phyloP scores from a whole-genome alignment of 2,888 invertebrate genomes.

The Brenthis hecate region DNA sequence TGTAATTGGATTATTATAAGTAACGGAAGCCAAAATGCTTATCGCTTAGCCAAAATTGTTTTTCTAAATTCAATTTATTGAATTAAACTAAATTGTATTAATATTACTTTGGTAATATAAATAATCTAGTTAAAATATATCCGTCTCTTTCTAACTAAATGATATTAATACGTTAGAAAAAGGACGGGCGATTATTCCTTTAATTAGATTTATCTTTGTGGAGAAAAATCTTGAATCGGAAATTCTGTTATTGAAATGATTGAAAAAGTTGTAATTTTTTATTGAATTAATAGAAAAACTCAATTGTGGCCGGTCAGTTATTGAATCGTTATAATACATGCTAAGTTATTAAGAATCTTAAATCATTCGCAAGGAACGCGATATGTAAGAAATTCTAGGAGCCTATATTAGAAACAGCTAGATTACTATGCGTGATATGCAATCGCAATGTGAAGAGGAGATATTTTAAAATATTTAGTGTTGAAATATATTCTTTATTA shows the following conservation, averaged over 20 bases:
- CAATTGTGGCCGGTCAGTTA: constrained; percentile 24
- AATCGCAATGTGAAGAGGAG: constrained; percentile 67
- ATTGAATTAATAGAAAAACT: not conserved
- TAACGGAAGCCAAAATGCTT: constrained; percentile 16
- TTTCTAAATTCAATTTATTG: constrained; percentile 3
- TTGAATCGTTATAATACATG: constrained; percentile 36
- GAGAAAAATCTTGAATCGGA: too few relatives aligned
- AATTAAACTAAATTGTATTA: constrained; percentile 16
- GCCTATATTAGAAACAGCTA: constrained; percentile 66
- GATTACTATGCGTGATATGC: constrained; percentile 72
- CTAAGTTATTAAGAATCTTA: constrained; percentile 29
- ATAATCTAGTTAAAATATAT: constrained; percentile 19
- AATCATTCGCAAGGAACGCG: constrained; percentile 34
- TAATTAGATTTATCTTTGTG: not conserved
- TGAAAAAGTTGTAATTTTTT: not conserved
- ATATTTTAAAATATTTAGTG: constrained; percentile 56
- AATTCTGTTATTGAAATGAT: too few relatives aligned
- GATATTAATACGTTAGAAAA: constrained; percentile 8
- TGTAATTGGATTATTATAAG: not conserved
- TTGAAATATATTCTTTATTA: constrained; percentile 57
- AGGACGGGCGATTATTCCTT: not conserved
- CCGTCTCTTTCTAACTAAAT: constrained; percentile 18
- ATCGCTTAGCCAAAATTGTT: not conserved
- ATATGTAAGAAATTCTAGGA: constrained; percentile 67
- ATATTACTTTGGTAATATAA: constrained; percentile 14